Conservation (phyloP, 2,797 vertebrate genomes). For the Sebastes minor region DNA sequence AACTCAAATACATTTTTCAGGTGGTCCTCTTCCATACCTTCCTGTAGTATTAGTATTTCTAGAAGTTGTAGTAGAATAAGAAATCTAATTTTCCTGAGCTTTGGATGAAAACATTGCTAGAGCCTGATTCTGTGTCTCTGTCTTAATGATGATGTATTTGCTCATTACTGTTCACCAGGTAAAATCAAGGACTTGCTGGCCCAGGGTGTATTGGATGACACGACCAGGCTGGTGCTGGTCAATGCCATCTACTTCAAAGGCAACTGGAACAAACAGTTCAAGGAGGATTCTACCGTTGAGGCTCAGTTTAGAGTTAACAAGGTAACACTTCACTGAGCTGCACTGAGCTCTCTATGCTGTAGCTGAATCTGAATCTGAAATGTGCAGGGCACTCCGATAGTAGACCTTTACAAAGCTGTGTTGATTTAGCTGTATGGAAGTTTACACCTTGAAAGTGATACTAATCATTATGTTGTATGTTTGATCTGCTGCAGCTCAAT, state of each 20-base stretch:
- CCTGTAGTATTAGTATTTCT: not conserved
- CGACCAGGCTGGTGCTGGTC: conserved; percentile 74
- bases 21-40: no score
- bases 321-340: conserved; percentile 46
- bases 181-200: conserved; percentile 77
- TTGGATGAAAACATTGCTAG: not conserved
- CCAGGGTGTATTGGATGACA: not conserved
- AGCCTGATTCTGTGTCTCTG: not conserved
- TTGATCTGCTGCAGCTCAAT: not conserved
- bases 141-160: not conserved
- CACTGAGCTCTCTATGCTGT: not conserved
- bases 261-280: conserved; percentile 72
- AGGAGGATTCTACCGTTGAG: conserved; percentile 38
- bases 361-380: no score
- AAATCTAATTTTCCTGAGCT: not conserved
- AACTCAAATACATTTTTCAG: no score
- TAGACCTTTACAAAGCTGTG: not conserved
- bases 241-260: conserved; percentile 84
- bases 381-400: not conserved
- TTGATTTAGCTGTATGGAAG: not conserved
- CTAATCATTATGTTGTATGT: not conserved
- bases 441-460: not conserved
- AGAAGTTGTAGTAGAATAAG: not conserved
- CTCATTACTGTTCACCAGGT: conserved; percentile 43
- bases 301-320: conserved; percentile 68